Evolutionary conservation across 2,113 vertebrate species (phyloP).

Genomic region (Zingel zingel): DNA sequence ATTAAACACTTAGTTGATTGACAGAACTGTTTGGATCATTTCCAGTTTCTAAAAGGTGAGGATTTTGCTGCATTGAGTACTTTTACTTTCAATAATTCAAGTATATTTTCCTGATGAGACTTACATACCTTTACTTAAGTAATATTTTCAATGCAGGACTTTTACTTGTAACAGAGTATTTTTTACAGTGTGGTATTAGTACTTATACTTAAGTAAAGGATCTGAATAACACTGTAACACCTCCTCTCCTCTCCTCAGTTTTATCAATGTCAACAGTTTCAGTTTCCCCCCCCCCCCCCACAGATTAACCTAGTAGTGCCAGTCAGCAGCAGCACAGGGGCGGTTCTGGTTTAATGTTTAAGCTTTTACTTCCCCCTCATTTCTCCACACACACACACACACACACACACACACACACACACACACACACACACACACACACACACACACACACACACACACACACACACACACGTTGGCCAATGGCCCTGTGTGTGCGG

Average conservation of each 20-base stretch:
- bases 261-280: conserved; percentile 36
- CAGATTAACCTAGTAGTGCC: conserved; percentile 61
- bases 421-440: conserved; percentile 11
- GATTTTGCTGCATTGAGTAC: too few relatives aligned
- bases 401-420: conserved; percentile 30
- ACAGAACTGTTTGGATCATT: too few relatives aligned
- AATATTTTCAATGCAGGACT: too few relatives aligned
- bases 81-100: too few relatives aligned
- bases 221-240: too few relatives aligned
- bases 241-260: conserved; percentile 7
- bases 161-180: too few relatives aligned
- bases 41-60: too few relatives aligned
- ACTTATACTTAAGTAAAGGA: too few relatives aligned
- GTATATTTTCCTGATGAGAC: too few relatives aligned
- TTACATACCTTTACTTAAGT: too few relatives aligned
- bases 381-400: conserved; percentile 32
- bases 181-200: too few relatives aligned
- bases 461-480: conserved; percentile 43
- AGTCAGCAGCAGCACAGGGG: conserved; percentile 53
- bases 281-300: conserved; percentile 13
- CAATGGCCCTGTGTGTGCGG: conserved; percentile 16
- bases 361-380: conserved; percentile 60
- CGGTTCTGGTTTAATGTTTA: conserved; percentile 80
- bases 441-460: conserved; percentile 42
- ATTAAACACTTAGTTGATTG: too few relatives aligned